Evolutionary conservation across 2,113 vertebrate species (phyloP).

Genomic region (Indri indri): DNA sequence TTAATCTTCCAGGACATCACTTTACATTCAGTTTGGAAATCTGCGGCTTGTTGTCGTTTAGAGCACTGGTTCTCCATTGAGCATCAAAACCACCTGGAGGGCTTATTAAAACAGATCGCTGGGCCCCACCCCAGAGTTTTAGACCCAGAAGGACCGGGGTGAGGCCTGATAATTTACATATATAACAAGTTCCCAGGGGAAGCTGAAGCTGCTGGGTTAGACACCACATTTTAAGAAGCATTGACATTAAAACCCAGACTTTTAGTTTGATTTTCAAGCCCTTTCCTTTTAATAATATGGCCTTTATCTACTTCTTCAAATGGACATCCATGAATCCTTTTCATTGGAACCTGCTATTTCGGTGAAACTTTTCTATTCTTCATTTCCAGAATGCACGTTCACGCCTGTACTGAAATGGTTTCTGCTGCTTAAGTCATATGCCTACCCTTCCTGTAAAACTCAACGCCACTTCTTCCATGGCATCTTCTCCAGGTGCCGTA

Average conservation of each 20-base stretch:
- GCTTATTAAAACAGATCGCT: not conserved
- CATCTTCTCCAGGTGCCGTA: not conserved
- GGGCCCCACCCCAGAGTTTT: not conserved
- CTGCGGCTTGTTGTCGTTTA: not conserved
- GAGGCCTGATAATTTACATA: not conserved
- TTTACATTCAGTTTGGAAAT: not conserved
- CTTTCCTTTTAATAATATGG: not conserved
- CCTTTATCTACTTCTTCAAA: not conserved
- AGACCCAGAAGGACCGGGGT: not conserved
- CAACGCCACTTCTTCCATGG: not conserved
- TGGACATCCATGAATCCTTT: not conserved
- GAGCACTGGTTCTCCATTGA: not conserved
- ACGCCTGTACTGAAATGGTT: not conserved
- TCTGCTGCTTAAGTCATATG: not conserved
- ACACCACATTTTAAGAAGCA: not conserved
- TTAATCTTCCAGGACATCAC: conserved; percentile 24
- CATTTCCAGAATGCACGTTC: not conserved
- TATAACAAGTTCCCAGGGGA: not conserved
- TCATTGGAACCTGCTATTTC: not conserved
- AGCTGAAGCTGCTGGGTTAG: not conserved
- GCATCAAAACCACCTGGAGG: not conserved
- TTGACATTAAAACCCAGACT: not conserved
- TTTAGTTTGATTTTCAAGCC: not conserved
- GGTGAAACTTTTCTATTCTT: not conserved
- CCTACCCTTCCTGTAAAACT: not conserved